phyloP scores from a whole-genome alignment of 2,113 vertebrate genomes.

The Amblyopsis rosae region DNA sequence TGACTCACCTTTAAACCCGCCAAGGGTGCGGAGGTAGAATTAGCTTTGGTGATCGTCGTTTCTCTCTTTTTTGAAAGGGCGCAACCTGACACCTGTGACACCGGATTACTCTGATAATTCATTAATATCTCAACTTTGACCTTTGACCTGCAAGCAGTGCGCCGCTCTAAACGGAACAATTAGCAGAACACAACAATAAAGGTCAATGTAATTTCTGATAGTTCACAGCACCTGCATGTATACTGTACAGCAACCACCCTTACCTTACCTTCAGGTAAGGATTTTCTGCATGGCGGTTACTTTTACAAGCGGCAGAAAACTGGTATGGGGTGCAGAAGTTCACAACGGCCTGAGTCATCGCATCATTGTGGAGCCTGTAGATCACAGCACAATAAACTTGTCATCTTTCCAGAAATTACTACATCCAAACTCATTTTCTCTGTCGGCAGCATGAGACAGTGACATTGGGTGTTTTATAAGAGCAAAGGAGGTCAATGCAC shows the following conservation, averaged over 20 bases:
- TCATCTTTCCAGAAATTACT: conserved; percentile 57
- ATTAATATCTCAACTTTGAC: too few species aligned
- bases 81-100: too few species aligned
- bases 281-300: conserved; percentile 14
- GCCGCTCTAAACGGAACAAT: too few species aligned
- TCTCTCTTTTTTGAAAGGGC: too few species aligned
- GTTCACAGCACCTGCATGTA: conserved; percentile 1
- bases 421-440: conserved; percentile 56
- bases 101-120: too few species aligned
- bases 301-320: conserved; percentile 42
- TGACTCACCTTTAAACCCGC: too few species aligned
- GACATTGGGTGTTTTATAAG: conserved; percentile 52
- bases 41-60: too few species aligned
- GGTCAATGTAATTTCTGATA: conserved; percentile 22
- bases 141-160: too few species aligned
- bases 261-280: conserved; percentile 7
- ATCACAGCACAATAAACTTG: conserved; percentile 57
- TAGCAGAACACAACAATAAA: background rate
- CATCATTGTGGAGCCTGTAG: conserved; percentile 41
- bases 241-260: background rate
- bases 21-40: too few species aligned
- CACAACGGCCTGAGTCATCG: conserved; percentile 38
- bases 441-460: conserved; percentile 24
- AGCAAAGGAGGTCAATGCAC: conserved; percentile 43
- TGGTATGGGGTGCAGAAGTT: conserved; percentile 34